Evolutionary conservation across 1,140 invertebrate genomes (phyloP), one percentile per base, ranked within the genome.

Genomic region (Hirudo medicinalis): DNA sequence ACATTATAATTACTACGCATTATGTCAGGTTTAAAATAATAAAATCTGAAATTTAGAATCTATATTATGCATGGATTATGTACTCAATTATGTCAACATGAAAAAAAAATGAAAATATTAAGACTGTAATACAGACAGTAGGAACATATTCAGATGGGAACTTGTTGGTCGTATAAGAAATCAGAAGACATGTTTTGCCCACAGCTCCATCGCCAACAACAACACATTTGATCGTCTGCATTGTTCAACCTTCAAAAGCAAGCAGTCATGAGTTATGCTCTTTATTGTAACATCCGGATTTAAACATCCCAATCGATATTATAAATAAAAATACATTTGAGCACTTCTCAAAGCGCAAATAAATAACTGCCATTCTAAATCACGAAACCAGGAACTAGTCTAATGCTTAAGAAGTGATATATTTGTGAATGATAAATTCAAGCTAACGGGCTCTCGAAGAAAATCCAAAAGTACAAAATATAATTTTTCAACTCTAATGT

Each of bases 101-200:
- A 6, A 36, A 36, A 36, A 63, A 6, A 63, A 63, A 22, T 22
- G 57, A 63, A 63, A 63, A 25, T 63, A 25, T 63, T 13, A 63
- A 40, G 43, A 49, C 2, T 69, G 32, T 5, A 25, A 70, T 57
- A 71, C 82, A 83, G 72, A 94, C 91, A 67, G 93, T 96, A 66
- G 93, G 93, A 71, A 96, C 92, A 86, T 97, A 96, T 82, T 96
- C 94, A 9, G 92, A 94, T 71, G 94, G 94, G 82, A 97, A 97
- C 72, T 82, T 82, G 72, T 83, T 83, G 32, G 80, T 82, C 13
- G 80, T 82, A 68, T 76, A 76, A 17, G 70, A 70, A 32, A 75
- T 75, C 32, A 76, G 68, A 22, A 76, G 67, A 66, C 73, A 76
- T 17, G 76, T 76, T 67, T 76, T 76, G 54, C 76, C 78, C 68